Percentiles rank a stretch among this genome's conserved stretches.
Conservation (phyloP, 2,113 vertebrate species). For the Zosterops japonicus region DNA sequence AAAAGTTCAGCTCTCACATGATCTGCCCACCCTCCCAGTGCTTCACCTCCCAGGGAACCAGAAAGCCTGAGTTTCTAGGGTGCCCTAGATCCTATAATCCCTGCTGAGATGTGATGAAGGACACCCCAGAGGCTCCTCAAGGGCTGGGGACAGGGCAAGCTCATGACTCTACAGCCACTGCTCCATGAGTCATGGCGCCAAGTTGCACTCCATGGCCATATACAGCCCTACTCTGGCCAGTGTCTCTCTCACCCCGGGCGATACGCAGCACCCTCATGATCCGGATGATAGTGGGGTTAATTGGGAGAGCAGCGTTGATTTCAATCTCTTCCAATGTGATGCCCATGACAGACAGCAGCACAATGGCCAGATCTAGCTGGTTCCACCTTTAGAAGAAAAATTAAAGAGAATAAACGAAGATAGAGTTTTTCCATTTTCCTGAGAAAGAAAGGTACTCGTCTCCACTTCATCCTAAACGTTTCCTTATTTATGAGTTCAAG, state of each 20-base stretch:
- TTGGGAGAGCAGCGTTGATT: slow-evolving; percentile 93
- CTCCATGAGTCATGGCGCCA: not conserved
- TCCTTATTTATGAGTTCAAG: not conserved
- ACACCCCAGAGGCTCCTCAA: not conserved
- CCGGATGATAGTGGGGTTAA: slow-evolving; percentile 97
- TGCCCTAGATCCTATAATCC: not conserved
- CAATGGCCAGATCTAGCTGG: slow-evolving; percentile 95
- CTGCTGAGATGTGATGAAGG: not conserved
- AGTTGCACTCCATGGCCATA: not conserved
- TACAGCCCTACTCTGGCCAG: not conserved
- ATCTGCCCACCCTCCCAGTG: not conserved
- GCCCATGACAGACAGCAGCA: slow-evolving; percentile 94
- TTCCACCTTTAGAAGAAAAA: slow-evolving; percentile 85
- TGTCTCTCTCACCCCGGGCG: slow-evolving; percentile 81
- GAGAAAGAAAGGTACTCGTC: not conserved
- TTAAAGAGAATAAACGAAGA: not conserved
- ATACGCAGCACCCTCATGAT: slow-evolving; percentile 98
- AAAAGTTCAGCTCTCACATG: not conserved
- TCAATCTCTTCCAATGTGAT: slow-evolving; percentile 96
- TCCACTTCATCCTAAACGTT: slow-evolving; percentile 11
- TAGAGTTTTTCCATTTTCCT: not conserved
- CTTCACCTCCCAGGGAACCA: not conserved
- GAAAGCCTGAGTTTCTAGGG: not conserved
- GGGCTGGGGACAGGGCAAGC: not conserved
- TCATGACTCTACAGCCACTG: not conserved